Evolutionary conservation across 2,113 vertebrate genomes (phyloP).

Genomic region (Eurypyga helias): DNA sequence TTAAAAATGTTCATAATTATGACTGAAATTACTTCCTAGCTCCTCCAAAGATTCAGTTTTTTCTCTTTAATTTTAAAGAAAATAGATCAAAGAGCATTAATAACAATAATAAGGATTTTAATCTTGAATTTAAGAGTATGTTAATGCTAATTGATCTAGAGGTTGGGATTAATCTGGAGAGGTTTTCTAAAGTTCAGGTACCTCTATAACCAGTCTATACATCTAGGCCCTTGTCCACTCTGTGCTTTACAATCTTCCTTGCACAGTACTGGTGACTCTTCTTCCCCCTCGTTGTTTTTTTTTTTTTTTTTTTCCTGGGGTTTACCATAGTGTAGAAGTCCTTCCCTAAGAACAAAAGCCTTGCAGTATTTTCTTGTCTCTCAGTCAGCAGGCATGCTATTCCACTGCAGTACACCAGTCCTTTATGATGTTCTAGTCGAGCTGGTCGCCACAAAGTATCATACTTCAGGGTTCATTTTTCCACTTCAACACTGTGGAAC

Average conservation of each 20-base stretch:
- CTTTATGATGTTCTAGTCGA: background rate
- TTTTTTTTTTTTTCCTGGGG: too few species aligned
- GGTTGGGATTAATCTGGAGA: background rate
- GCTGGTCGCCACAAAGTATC: background rate
- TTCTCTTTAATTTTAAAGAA: background rate
- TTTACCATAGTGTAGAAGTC: background rate
- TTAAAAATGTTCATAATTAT: background rate
- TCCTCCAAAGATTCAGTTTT: background rate
- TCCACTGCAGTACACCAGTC: background rate
- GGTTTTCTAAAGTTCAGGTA: background rate
- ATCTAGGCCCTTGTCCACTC: background rate
- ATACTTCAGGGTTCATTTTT: background rate
- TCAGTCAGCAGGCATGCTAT: background rate
- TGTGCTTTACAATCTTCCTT: background rate
- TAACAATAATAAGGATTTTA: background rate
- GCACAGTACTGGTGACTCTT: background rate
- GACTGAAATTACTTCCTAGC: background rate
- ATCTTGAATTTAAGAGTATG: background rate
- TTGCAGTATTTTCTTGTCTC: background rate
- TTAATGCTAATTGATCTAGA: background rate
- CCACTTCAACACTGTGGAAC: background rate
- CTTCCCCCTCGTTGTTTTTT: too few species aligned
- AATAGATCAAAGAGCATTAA: background rate
- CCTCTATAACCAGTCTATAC: background rate
- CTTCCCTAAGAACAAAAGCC: background rate